Percentiles rank a stretch among this genome's conserved stretches.
phyloP scores from a whole-genome alignment of 2,797 vertebrate species.

The Gymnothorax javanicus region DNA sequence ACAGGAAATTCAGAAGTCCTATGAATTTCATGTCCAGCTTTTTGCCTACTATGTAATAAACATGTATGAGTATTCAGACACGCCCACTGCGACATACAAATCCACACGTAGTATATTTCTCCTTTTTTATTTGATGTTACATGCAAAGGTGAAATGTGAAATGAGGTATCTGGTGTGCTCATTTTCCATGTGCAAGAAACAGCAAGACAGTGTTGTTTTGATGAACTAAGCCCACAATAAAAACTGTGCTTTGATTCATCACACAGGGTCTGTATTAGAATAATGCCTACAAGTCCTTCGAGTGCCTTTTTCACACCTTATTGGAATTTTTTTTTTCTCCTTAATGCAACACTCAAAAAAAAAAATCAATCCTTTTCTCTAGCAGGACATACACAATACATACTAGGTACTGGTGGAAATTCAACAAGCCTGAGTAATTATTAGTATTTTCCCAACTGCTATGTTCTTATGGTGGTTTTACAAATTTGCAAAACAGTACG shows the following conservation, averaged over 20 bases:
- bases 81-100: not conserved
- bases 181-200: not conserved
- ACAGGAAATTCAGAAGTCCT: too few relatives aligned
- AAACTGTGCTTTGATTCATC: not conserved
- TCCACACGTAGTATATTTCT: not conserved
- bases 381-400: not conserved
- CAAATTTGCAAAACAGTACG: not conserved
- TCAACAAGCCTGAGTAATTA: not conserved
- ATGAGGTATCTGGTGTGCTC: not conserved
- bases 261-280: not conserved
- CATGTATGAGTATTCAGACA: too few relatives aligned
- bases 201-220: not conserved
- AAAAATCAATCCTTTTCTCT: not conserved
- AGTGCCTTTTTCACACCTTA: not conserved
- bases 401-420: not conserved
- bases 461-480: not conserved
- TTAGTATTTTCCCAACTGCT: not conserved
- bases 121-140: not conserved
- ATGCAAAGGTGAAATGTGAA: not conserved
- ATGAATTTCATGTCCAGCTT: too few relatives aligned
- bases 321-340: not conserved
- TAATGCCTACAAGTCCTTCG: not conserved
- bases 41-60: too few relatives aligned
- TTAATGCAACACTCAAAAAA: conserved; percentile 9
- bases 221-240: not conserved